A percentile compares a stretch with the other conserved stretches of the same genome.
These are phyloP conservation scores for Chirona hameri DNA, from an alignment of 2,888 invertebrate genomes.

Conservation along the genomic window DNA sequence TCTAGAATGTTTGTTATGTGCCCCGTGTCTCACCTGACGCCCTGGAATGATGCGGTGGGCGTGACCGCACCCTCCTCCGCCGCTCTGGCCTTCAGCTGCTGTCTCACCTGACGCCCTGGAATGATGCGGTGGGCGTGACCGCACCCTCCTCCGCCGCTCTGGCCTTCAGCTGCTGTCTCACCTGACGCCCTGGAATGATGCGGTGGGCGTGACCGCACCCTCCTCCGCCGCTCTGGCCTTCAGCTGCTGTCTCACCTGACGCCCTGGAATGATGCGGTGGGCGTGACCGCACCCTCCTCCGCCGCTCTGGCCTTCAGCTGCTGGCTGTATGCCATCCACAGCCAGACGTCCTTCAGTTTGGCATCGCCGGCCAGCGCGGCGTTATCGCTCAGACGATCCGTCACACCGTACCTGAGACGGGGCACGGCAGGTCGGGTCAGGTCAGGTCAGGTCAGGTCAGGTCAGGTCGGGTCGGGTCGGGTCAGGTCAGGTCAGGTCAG, in stretches of 20 bases:
- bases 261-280: background rate
- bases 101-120: slow-evolving; percentile 2
- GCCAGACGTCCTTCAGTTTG: background rate
- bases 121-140: background rate
- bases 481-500: no score
- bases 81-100: no score
- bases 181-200: background rate
- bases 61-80: background rate
- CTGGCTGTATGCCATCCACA: slow-evolving; percentile 25
- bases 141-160: background rate
- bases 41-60: background rate
- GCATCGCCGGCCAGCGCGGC: background rate
- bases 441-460: no score
- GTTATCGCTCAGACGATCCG: slow-evolving; percentile 1
- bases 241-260: background rate
- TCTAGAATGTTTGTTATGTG: no score
- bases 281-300: background rate
- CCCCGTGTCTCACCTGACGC: background rate
- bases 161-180: background rate
- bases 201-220: background rate
- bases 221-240: no score
- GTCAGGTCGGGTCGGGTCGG: no score
- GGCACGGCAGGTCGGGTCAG: no score
- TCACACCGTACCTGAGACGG: background rate
- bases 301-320: background rate